A percentile compares a stretch with the other conserved stretches of the same genome.
Conservation (phyloP, 2,888 invertebrate genomes). For the Tipula helvola region DNA sequence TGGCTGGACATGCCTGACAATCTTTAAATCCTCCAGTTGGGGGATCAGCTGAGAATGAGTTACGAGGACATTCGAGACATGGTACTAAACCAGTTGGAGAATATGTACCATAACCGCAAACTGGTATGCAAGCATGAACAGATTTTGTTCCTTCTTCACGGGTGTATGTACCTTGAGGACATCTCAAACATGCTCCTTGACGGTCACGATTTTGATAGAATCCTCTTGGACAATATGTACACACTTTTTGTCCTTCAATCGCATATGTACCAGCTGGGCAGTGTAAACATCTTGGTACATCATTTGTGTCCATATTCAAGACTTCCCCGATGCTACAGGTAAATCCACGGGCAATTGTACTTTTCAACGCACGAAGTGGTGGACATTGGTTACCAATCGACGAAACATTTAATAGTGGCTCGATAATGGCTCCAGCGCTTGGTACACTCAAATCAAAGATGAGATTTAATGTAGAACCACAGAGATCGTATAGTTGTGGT, state of each 20-base stretch:
- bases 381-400: conserved; percentile 89
- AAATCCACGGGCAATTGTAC: conserved; percentile 76
- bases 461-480: conserved; percentile 83
- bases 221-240: conserved; percentile 83
- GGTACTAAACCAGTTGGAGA: conserved; percentile 89
- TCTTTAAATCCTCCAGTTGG: conserved; percentile 86
- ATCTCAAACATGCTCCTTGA: conserved; percentile 79
- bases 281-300: conserved; percentile 85
- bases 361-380: conserved; percentile 73
- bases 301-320: conserved; percentile 81
- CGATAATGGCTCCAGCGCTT: conserved; percentile 79
- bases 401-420: conserved; percentile 76
- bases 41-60: conserved; percentile 78
- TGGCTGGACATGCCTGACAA: conserved; percentile 84
- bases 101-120: conserved; percentile 92
- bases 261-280: conserved; percentile 96
- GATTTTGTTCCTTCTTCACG: conserved; percentile 81
- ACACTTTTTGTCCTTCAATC: conserved; percentile 77
- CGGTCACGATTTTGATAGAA: conserved; percentile 87
- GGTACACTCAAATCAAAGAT: conserved; percentile 92
- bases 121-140: conserved; percentile 76
- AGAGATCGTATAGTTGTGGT: conserved; percentile 86
- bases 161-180: conserved; percentile 89
- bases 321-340: conserved; percentile 91
- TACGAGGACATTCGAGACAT: conserved; percentile 86